A percentile compares a stretch with the other conserved stretches of the same genome.
Conservation (phyloP, 2,888 invertebrate genomes). For the Chymomyza procnemis region DNA sequence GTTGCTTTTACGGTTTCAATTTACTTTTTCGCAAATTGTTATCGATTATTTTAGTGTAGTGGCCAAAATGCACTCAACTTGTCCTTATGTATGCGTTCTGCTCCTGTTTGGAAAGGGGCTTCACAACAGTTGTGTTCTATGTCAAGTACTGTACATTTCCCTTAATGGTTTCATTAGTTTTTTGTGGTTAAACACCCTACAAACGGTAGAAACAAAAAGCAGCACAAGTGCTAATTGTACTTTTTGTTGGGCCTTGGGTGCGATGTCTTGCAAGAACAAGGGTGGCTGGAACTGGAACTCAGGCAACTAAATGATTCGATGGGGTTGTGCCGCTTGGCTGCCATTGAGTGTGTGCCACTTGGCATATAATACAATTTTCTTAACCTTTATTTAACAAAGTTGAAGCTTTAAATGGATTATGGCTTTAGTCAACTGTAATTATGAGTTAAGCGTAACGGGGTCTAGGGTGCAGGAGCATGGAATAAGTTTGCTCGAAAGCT, state of each 20-base stretch:
- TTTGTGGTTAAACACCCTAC: conserved; percentile 47
- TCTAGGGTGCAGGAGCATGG: too few relatives aligned
- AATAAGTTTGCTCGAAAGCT: not conserved
- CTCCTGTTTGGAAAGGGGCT: conserved; percentile 23
- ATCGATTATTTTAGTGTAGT: not conserved
- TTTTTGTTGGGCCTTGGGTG: conserved; percentile 9
- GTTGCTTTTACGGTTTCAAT: too few relatives aligned
- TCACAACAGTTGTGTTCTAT: conserved; percentile 10
- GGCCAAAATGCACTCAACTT: conserved; percentile 25
- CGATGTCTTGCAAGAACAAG: conserved; percentile 20
- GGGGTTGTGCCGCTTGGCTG: not conserved
- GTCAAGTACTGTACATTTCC: conserved; percentile 42
- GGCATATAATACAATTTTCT: not conserved
- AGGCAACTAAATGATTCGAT: conserved; percentile 35
- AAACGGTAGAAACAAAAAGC: not conserved
- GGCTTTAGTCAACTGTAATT: conserved; percentile 19
- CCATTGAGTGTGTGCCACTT: not conserved
- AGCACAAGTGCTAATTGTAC: conserved; percentile 60
- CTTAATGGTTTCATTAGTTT: conserved; percentile 69
- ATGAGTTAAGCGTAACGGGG: not conserved
- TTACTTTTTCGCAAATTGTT: too few relatives aligned
- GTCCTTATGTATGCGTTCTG: conserved; percentile 29
- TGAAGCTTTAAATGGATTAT: not conserved
- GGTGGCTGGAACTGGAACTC: conserved; percentile 55
- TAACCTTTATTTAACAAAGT: not conserved